These are phyloP conservation scores for Platysteira castanea DNA, from an alignment of 2,113 vertebrate genomes.

Conservation along the genomic window DNA sequence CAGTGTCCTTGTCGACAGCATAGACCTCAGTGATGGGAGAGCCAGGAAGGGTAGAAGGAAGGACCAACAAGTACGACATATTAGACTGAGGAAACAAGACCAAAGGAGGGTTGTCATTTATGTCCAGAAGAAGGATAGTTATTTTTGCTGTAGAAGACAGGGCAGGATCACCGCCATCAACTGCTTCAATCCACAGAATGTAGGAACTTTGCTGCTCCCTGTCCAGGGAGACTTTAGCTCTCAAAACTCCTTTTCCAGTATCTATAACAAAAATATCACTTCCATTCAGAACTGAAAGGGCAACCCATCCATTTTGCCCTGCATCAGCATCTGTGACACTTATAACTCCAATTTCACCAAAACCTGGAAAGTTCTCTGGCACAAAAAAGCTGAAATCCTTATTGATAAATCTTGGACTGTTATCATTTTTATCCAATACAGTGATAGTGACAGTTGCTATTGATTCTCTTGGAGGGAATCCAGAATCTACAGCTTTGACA, in stretches of 20 bases:
- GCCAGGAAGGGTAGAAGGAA: slow-evolving; percentile 92
- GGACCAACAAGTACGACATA: slow-evolving; percentile 92
- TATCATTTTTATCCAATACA: slow-evolving; percentile 94
- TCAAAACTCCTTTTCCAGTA: slow-evolving; percentile 88
- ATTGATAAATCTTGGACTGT: slow-evolving; percentile 95
- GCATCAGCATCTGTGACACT: slow-evolving; percentile 93
- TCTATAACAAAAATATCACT: slow-evolving; percentile 97
- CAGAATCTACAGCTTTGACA: slow-evolving; percentile 88
- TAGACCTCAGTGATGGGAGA: slow-evolving; percentile 97
- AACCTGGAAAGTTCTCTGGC: slow-evolving; percentile 96
- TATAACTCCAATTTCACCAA: slow-evolving; percentile 93
- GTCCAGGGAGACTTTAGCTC: slow-evolving; percentile 91
- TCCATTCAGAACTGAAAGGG: slow-evolving; percentile 91
- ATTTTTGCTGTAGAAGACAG: slow-evolving; percentile 94
- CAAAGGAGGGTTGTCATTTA: slow-evolving; percentile 96
- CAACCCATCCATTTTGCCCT: slow-evolving; percentile 92
- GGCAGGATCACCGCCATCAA: slow-evolving; percentile 90
- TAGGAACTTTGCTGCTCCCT: slow-evolving; percentile 96
- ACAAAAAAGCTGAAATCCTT: slow-evolving; percentile 99
- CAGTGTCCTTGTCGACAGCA: slow-evolving; percentile 95
- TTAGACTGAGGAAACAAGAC: slow-evolving; percentile 98
- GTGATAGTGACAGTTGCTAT: slow-evolving; percentile 88
- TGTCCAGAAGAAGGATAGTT: slow-evolving; percentile 91
- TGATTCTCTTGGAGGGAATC: slow-evolving; percentile 86
- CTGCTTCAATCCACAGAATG: slow-evolving; percentile 89